A percentile compares a stretch with the other conserved stretches of the same genome.
These are phyloP conservation scores for Salminus brasiliensis DNA, from an alignment of 2,113 vertebrate genomes.

Conservation along the genomic window DNA sequence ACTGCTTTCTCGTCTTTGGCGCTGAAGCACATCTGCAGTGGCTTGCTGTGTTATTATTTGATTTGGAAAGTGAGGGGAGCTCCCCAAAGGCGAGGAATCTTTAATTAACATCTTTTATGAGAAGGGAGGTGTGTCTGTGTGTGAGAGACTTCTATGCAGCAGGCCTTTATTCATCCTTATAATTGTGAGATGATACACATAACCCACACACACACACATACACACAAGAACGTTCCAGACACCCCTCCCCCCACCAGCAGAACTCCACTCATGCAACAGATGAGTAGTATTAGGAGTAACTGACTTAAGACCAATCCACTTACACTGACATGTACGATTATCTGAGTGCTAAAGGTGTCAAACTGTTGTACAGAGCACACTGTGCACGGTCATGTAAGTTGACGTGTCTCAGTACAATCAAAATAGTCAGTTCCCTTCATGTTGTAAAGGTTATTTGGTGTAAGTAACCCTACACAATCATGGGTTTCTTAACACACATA, in stretches of 20 bases:
- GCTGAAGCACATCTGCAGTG: conserved; percentile 7
- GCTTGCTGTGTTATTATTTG: conserved; percentile 3
- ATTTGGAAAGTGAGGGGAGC: conserved; percentile 4
- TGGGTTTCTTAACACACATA: no score
- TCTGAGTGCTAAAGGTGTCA: background rate
- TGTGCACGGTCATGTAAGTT: background rate
- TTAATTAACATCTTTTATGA: conserved; percentile 22
- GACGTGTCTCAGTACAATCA: no score
- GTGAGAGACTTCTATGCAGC: background rate
- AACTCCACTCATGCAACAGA: conserved; percentile 50
- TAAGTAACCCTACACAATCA: no score
- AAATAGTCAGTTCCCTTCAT: no score
- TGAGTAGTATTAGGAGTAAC: conserved; percentile 75
- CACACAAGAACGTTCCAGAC: background rate
- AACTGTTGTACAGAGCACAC: conserved; percentile 24
- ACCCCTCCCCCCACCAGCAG: background rate
- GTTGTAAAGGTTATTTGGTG: no score
- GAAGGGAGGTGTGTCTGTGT: background rate
- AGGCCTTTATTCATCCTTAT: conserved; percentile 7
- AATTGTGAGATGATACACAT: background rate
- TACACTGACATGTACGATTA: conserved; percentile 58
- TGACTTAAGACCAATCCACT: conserved; percentile 75
- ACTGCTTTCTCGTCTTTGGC: conserved; percentile 13
- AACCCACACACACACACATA: background rate
- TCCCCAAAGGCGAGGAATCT: conserved; percentile 4